phyloP scores from a whole-genome alignment of 2,888 invertebrate genomes.

The Caenorhabditis doughertyi region DNA sequence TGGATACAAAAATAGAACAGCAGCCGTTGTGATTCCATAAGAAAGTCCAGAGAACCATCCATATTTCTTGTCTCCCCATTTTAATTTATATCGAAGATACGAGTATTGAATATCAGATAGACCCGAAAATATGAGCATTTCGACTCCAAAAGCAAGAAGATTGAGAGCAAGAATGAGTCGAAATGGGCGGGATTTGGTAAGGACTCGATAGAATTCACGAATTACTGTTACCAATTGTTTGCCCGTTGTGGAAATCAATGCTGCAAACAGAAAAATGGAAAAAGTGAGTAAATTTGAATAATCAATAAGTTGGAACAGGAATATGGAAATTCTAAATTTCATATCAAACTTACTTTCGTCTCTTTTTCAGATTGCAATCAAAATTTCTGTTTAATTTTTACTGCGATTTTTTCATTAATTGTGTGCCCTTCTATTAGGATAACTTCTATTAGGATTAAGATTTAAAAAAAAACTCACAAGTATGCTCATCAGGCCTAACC shows the following conservation, averaged over 20 bases:
- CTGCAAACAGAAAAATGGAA: constrained; percentile 22
- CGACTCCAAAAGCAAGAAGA: constrained; percentile 76
- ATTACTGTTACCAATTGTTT: constrained; percentile 59
- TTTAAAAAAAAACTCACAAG: constrained; percentile 41
- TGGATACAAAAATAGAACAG: constrained; percentile 77
- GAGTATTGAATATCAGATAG: constrained; percentile 78
- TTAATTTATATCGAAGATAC: constrained; percentile 76
- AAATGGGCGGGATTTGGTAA: constrained; percentile 61
- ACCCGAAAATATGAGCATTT: constrained; percentile 61
- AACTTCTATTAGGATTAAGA: too few relatives aligned
- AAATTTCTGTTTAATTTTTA: too few relatives aligned
- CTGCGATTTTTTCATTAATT: too few relatives aligned
- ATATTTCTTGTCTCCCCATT: constrained; percentile 80
- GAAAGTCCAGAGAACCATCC: constrained; percentile 80
- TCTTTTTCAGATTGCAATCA: too few relatives aligned
- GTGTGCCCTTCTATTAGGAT: too few relatives aligned
- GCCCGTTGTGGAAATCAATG: constrained; percentile 48
- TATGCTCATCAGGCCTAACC: constrained; percentile 36
- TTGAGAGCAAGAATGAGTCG: constrained; percentile 66
- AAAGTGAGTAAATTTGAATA: background rate
- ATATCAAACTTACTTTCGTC: too few relatives aligned
- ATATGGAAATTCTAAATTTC: too few relatives aligned
- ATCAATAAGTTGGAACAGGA: background rate
- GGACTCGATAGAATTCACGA: constrained; percentile 64
- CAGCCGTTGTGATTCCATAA: constrained; percentile 74